Evolutionary conservation across 1,140 invertebrate genomes (phyloP).

Genomic region (Rhyacophila brunnea): DNA sequence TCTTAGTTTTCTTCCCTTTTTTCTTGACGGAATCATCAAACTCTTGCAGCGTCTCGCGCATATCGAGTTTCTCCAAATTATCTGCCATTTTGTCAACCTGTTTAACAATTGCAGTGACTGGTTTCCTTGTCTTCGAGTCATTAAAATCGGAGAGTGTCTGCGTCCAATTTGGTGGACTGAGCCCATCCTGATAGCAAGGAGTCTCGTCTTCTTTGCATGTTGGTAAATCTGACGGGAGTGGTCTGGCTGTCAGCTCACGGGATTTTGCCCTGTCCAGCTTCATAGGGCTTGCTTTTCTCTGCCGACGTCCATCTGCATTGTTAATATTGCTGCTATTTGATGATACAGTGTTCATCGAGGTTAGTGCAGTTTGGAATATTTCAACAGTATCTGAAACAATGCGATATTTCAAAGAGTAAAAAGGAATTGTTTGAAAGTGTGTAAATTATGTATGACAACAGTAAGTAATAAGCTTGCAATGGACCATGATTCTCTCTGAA

Average conservation of each 20-base stretch:
- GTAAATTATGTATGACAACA: no score
- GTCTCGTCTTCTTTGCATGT: constrained; percentile 51
- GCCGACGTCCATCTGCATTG: background rate
- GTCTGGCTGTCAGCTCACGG: constrained; percentile 44
- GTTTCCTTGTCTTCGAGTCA: constrained; percentile 17
- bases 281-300: constrained; percentile 38
- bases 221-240: constrained; percentile 31
- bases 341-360: constrained; percentile 37
- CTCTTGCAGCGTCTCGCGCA: constrained; percentile 49
- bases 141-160: constrained; percentile 36
- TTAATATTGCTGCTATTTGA: constrained; percentile 2
- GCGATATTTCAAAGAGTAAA: no score
- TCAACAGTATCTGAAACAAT: constrained; percentile 53
- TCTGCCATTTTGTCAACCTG: constrained; percentile 7
- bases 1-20: constrained; percentile 46
- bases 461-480: no score
- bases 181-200: constrained; percentile 37
- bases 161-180: constrained; percentile 45
- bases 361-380: constrained; percentile 51
- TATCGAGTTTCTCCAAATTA: constrained; percentile 45
- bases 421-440: no score
- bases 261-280: constrained; percentile 53
- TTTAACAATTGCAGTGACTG: constrained; percentile 18
- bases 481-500: no score
- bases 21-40: constrained; percentile 55